A percentile compares a stretch with the other conserved stretches of the same genome.
These are phyloP conservation scores for Apis cerana DNA, from an alignment of 1,140 invertebrate species.

Conservation along the genomic window DNA sequence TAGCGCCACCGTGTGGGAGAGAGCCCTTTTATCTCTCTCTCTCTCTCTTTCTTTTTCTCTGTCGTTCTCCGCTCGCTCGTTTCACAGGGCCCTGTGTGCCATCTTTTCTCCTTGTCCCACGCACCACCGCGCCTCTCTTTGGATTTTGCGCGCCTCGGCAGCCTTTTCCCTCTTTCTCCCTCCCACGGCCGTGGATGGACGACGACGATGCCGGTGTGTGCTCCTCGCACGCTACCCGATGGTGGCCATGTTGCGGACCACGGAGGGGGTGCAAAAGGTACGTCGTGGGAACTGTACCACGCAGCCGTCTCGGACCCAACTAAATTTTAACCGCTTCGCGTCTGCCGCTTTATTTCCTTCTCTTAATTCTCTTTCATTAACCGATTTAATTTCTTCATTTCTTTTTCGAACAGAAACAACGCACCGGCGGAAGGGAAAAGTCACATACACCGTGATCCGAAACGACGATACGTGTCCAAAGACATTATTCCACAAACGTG, in stretches of 20 bases:
- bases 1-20: conserved; percentile 74
- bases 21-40: conserved; percentile 24
- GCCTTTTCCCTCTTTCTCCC: conserved; percentile 8
- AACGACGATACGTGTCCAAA: too few relatives aligned
- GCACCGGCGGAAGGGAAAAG: too few relatives aligned
- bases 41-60: not conserved
- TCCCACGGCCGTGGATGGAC: conserved; percentile 40
- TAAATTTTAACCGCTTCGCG: conserved; percentile 35
- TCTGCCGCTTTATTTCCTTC: too few relatives aligned
- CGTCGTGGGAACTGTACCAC: conserved; percentile 78
- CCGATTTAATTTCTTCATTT: too few relatives aligned
- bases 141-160: not conserved
- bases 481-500: too few relatives aligned
- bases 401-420: too few relatives aligned
- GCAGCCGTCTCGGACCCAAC: conserved; percentile 25
- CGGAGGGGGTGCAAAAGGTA: conserved; percentile 72
- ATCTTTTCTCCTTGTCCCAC: conserved; percentile 19
- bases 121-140: not conserved
- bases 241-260: conserved; percentile 47
- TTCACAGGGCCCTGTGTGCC: not conserved
- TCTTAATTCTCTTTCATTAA: too few relatives aligned
- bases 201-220: conserved; percentile 26
- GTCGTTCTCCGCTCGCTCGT: not conserved
- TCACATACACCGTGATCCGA: too few relatives aligned
- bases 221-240: conserved; percentile 35